Evolutionary conservation across 2,888 invertebrate species (phyloP).

Genomic region (Ichneumoninae sp.): DNA sequence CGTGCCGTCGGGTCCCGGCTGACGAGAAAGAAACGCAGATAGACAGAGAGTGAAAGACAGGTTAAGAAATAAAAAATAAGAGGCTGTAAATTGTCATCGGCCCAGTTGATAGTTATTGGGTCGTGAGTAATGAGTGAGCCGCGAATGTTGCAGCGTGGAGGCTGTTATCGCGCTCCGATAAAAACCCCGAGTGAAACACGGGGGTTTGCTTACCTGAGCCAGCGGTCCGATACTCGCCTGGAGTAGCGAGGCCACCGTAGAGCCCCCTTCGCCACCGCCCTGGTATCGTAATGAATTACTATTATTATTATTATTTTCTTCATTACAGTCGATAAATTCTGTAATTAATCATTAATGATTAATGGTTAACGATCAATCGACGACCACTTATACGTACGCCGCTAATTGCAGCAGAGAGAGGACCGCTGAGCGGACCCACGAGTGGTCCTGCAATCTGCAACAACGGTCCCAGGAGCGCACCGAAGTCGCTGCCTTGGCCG

Average conservation of each 20-base stretch:
- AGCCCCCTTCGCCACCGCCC: conserved; percentile 71
- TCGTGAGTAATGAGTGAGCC: not conserved
- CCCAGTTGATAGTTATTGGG: not conserved
- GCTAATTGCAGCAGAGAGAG: conserved; percentile 77
- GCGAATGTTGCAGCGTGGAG: conserved; percentile 3
- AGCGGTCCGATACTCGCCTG: conserved; percentile 75
- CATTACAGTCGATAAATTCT: not conserved
- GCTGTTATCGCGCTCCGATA: conserved; percentile 10
- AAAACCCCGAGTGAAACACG: not conserved
- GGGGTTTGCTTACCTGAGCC: conserved; percentile 73
- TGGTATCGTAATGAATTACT: conserved; percentile 63
- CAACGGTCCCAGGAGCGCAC: conserved; percentile 78
- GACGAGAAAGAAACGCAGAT: conserved; percentile 47
- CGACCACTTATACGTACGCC: conserved; percentile 73
- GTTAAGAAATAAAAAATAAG: not conserved
- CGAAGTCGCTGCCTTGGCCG: conserved; percentile 78
- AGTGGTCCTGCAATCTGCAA: conserved; percentile 78
- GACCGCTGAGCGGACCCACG: conserved; percentile 80
- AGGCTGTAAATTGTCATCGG: not conserved
- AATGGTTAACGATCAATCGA: not conserved
- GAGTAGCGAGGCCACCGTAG: conserved; percentile 73
- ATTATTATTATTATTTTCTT: conserved; percentile 17
- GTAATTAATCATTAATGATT: not conserved
- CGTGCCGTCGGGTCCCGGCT: conserved; percentile 79
- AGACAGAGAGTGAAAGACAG: conserved; percentile 21